phyloP scores from a whole-genome alignment of 2,113 vertebrate genomes.

The Rana temporaria region DNA sequence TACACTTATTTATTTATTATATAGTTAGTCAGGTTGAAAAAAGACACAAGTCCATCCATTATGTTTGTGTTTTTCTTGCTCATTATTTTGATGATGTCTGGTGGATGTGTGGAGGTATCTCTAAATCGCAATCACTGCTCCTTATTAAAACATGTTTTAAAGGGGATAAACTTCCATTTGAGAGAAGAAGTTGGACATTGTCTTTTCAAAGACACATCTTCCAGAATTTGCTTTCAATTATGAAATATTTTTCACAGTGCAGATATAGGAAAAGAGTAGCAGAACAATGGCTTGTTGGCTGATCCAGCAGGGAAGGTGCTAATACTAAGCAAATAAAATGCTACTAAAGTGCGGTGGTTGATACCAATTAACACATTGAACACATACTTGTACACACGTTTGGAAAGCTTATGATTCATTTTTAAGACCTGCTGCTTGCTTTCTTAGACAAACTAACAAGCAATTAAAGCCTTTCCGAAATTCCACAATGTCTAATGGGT shows the following conservation, averaged over 20 bases:
- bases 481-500: slow-evolving; percentile 54
- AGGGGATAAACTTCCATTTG: background rate
- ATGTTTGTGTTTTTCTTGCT: background rate
- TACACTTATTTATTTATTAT: too few relatives aligned
- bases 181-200: background rate
- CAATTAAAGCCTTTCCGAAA: slow-evolving; percentile 55
- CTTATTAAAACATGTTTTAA: slow-evolving; percentile 25
- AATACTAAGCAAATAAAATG: slow-evolving; percentile 55
- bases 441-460: slow-evolving; percentile 56
- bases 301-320: slow-evolving; percentile 52
- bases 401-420: slow-evolving; percentile 51
- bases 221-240: slow-evolving; percentile 18
- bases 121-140: slow-evolving; percentile 10
- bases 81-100: slow-evolving; percentile 12
- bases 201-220: slow-evolving; percentile 2
- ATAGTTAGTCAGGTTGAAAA: too few relatives aligned
- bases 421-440: slow-evolving; percentile 55
- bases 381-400: slow-evolving; percentile 55
- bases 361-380: slow-evolving; percentile 58
- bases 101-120: background rate
- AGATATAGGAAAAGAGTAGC: slow-evolving; percentile 25
- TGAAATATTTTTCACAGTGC: slow-evolving; percentile 11
- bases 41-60: too few relatives aligned
- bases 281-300: slow-evolving; percentile 46
- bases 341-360: slow-evolving; percentile 49